phyloP scores from a whole-genome alignment of 2,888 invertebrate genomes.

The Galeopsomyia nigrocyanea region DNA sequence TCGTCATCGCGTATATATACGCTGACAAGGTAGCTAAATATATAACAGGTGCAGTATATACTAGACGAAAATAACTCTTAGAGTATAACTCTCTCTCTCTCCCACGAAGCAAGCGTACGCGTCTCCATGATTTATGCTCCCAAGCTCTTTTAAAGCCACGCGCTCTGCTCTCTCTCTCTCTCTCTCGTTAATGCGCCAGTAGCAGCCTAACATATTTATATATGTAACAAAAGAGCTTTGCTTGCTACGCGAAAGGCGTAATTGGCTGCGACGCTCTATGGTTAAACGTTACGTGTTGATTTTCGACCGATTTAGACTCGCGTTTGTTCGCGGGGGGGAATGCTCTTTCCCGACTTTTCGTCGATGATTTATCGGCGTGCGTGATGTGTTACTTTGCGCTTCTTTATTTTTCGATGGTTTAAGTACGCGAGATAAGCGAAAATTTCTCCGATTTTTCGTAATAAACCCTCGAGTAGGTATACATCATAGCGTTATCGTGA shows the following conservation, averaged over 20 bases:
- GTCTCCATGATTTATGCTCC: constrained; percentile 37
- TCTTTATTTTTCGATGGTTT: too few relatives aligned
- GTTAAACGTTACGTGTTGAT: constrained; percentile 33
- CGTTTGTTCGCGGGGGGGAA: background rate
- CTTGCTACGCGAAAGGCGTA: constrained; percentile 5
- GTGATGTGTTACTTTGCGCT: too few relatives aligned
- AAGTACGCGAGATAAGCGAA: too few relatives aligned
- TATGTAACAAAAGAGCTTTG: constrained; percentile 36
- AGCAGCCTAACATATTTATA: constrained; percentile 26
- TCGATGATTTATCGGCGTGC: background rate
- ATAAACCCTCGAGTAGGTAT: too few relatives aligned
- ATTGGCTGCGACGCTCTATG: constrained; percentile 6
- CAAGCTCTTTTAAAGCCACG: constrained; percentile 26
- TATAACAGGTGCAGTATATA: constrained; percentile 43
- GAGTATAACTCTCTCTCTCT: background rate
- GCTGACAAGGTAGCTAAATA: constrained; percentile 37
- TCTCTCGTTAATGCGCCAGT: constrained; percentile 25
- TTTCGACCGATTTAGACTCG: constrained; percentile 32
- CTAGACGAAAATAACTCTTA: constrained; percentile 38
- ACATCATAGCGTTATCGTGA: too few relatives aligned
- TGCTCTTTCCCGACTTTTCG: background rate
- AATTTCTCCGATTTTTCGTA: too few relatives aligned
- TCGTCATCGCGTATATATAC: too few relatives aligned
- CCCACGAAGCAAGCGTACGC: constrained; percentile 39
- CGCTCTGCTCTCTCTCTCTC: too few relatives aligned